Evolutionary conservation across 2,797 vertebrate genomes (phyloP).

Genomic region (Trichosurus vulpecula): DNA sequence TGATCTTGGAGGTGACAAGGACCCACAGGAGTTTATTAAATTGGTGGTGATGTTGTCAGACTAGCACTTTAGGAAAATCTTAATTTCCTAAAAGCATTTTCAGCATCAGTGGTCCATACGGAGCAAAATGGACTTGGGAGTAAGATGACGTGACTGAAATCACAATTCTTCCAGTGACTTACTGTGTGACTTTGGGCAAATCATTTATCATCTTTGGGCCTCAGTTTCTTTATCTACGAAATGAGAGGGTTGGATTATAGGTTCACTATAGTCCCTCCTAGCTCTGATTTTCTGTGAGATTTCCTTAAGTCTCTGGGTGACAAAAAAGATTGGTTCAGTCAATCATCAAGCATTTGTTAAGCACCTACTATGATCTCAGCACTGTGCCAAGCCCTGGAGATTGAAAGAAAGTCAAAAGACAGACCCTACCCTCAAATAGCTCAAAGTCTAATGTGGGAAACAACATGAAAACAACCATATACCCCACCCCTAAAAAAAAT

Average conservation of each 20-base stretch:
- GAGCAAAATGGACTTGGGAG: background rate
- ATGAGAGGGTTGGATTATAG: background rate
- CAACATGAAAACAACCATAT: background rate
- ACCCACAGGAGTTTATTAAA: background rate
- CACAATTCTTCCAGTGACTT: background rate
- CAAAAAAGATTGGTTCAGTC: background rate
- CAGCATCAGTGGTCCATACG: background rate
- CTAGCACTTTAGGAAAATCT: background rate
- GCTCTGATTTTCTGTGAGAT: background rate
- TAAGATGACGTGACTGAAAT: background rate
- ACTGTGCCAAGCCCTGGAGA: background rate
- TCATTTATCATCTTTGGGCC: background rate
- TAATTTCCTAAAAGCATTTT: background rate
- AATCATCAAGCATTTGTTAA: background rate
- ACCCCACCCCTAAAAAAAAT: background rate
- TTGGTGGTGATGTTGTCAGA: background rate
- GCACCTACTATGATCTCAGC: background rate
- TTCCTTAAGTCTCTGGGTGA: background rate
- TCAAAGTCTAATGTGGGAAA: background rate
- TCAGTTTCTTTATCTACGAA: background rate
- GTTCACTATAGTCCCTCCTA: background rate
- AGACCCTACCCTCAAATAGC: no score
- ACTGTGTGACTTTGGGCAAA: background rate
- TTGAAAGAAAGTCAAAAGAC: background rate
- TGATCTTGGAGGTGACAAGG: background rate